Conservation (phyloP, 2,797 vertebrate species). For the Megalops cyprinoides region DNA sequence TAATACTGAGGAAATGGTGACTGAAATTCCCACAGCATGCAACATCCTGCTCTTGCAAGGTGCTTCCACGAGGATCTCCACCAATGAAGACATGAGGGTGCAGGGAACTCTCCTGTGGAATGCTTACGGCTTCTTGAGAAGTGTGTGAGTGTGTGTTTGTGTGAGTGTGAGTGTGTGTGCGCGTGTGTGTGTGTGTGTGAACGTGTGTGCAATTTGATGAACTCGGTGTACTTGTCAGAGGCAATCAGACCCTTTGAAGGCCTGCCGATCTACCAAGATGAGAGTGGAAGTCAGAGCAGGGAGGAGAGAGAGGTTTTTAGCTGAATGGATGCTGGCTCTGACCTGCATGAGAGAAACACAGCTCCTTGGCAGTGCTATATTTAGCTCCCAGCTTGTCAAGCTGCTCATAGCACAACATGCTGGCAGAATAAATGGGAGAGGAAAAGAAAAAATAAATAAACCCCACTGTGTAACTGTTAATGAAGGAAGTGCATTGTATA, state of each 20-base stretch:
- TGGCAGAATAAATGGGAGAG: conserved; percentile 11
- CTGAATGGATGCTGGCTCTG: conserved; percentile 36
- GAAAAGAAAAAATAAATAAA: background rate
- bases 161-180: background rate
- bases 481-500: background rate
- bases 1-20: background rate
- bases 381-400: conserved; percentile 34
- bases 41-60: background rate
- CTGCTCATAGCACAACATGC: conserved; percentile 8
- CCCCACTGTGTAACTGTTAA: background rate
- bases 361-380: conserved; percentile 49
- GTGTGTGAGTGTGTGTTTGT: background rate
- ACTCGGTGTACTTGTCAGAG: background rate
- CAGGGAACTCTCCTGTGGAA: background rate
- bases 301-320: conserved; percentile 19
- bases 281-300: background rate
- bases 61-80: background rate
- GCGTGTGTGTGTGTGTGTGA: background rate
- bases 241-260: background rate
- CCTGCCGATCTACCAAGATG: background rate
- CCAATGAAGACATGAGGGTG: background rate
- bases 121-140: background rate
- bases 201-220: background rate
- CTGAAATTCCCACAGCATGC: background rate
- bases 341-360: conserved; percentile 49